These are phyloP conservation scores for Glaucomys volans DNA, from an alignment of 2,113 vertebrate species.

Conservation along the genomic window DNA sequence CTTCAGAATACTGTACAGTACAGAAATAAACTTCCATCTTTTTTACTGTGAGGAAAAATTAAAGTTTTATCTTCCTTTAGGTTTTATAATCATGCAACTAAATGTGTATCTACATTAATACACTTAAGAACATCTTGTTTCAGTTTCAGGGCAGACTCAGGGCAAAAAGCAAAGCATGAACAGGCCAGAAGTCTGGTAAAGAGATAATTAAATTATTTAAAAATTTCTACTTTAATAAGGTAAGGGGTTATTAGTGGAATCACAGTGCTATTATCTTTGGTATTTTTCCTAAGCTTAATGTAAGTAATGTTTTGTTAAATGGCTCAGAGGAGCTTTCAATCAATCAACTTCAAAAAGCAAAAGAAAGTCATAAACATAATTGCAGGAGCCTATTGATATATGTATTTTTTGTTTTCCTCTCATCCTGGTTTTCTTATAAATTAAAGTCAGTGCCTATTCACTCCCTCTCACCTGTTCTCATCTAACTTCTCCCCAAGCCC, in stretches of 20 bases:
- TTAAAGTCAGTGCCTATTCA: not conserved
- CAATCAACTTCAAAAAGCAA: conserved; percentile 59
- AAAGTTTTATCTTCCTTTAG: not conserved
- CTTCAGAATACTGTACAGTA: not conserved
- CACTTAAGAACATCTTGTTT: not conserved
- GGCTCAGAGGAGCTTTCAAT: conserved; percentile 65
- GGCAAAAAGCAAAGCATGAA: conserved; percentile 42
- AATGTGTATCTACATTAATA: not conserved
- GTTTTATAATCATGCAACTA: conserved; percentile 25
- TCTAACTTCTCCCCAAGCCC: not conserved
- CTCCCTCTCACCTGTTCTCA: not conserved
- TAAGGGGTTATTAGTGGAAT: conserved; percentile 63
- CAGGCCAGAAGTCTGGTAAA: conserved; percentile 55
- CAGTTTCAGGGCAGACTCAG: not conserved
- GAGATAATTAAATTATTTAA: conserved; percentile 64
- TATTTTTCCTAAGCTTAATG: conserved; percentile 65
- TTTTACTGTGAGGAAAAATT: not conserved
- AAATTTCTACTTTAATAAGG: conserved; percentile 69
- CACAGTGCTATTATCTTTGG: conserved; percentile 62
- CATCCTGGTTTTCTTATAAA: not conserved
- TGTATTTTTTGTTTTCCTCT: not conserved
- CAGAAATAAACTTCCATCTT: not conserved
- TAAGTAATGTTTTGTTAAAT: conserved; percentile 71
- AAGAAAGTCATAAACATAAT: conserved; percentile 60
- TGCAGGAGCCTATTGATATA: not conserved